Base-by-base conservation (phyloP, 1,140 invertebrate genomes). In the Sitobion miscanthi region DNA sequence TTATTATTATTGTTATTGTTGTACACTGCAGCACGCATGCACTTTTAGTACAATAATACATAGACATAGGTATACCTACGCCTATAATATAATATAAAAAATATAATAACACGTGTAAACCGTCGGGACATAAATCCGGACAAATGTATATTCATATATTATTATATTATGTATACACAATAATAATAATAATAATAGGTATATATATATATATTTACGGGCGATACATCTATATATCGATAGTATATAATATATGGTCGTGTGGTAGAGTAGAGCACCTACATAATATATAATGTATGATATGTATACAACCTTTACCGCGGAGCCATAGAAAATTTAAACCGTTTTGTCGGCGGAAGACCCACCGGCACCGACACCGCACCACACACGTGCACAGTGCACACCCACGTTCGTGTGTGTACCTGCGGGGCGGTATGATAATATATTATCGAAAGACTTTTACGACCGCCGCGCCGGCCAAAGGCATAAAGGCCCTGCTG, bases 311-410 rank as follows among this genome's bases (percentile, higher is more conserved):
- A 77, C 30, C 62, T 77, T 77, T 77, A 77, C 30, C 62, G 62
- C 62, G 62, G 62, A 77, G 62, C 62, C 62, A 77, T 77, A 77
- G 42, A 87, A 47, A 47, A 87, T 87, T n/a, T 45, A 45, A 87
- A 87, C 45, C 85, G 47, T 88, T 88, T 88, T 49, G 86, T 88
- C 47, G 86, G 25, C 17, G 86, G 47, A 88, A 88, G 86, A 88
- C 85, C 86, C 47, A 77, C 62, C 14, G 62, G 62, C 82, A 47
- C 86, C 86, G 86, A 30, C 85, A 35, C n/a, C 77, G 21, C 42
- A 85, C 83, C 23, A 85, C 83, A 42, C 38, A 45, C 4, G 23
- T 45, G 42, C 42, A 85, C 42, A 47, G 23, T 45, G 42, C 42
- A 85, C 42, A 85, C 23, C 23, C 25, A 45, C 42, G 42, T 25